These are phyloP conservation scores for Drosophila flavopinicola DNA, from an alignment of 2,888 invertebrate species.

Conservation along the genomic window DNA sequence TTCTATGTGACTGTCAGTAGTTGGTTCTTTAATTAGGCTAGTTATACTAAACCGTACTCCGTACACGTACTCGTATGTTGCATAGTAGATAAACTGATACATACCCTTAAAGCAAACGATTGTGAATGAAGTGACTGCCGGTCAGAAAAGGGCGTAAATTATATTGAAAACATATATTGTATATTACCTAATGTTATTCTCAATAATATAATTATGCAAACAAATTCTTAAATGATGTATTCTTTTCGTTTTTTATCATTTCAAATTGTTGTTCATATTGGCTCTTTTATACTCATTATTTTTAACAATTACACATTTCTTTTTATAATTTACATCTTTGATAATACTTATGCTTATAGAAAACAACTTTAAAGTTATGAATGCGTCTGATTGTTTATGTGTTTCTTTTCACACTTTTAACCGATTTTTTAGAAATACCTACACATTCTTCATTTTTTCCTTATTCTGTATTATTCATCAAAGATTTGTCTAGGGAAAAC, in stretches of 20 bases:
- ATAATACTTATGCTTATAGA: no score
- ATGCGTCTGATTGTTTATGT: not conserved
- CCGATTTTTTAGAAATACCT: no score
- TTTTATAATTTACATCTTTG: not conserved
- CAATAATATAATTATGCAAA: conserved; percentile 66
- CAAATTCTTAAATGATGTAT: conserved; percentile 40
- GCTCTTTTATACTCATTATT: conserved; percentile 9
- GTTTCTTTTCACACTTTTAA: not conserved
- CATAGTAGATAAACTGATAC: conserved; percentile 42
- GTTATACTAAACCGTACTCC: conserved; percentile 13
- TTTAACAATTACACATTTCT: not conserved
- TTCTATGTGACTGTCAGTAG: conserved; percentile 39
- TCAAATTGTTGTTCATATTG: conserved; percentile 12
- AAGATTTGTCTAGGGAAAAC: not conserved
- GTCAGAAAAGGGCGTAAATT: conserved; percentile 72
- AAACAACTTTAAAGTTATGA: no score
- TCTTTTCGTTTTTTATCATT: conserved; percentile 45
- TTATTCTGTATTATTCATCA: not conserved
- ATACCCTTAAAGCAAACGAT: conserved; percentile 48
- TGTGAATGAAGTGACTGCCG: conserved; percentile 73
- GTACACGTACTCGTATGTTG: conserved; percentile 20
- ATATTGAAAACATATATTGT: conserved; percentile 61
- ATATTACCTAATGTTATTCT: conserved; percentile 58
- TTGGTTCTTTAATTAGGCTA: conserved; percentile 47
- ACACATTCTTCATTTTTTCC: not conserved